Evolutionary conservation across 2,113 vertebrate species (phyloP).

Genomic region (Pangasianodon gigas): DNA sequence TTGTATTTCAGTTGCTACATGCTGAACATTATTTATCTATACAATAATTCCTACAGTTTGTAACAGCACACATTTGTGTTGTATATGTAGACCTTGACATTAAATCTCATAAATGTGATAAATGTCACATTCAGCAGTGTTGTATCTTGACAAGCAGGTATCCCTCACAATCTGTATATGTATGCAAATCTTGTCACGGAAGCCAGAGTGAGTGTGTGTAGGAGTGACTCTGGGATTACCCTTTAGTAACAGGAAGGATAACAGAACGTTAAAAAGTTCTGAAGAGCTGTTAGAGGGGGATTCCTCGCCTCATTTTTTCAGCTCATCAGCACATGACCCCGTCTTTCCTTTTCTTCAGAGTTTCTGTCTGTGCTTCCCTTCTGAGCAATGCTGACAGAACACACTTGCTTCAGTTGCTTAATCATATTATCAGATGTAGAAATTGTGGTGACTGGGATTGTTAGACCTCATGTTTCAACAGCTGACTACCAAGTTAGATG

Average conservation of each 20-base stretch:
- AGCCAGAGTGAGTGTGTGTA: neutral
- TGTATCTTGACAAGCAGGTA: neutral
- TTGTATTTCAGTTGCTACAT: slow-evolving; percentile 9
- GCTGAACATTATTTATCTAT: neutral
- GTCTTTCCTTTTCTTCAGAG: neutral
- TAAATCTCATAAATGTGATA: neutral
- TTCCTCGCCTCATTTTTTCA: neutral
- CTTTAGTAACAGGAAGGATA: slow-evolving; percentile 10
- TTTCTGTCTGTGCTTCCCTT: neutral
- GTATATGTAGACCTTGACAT: neutral
- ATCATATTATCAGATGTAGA: neutral
- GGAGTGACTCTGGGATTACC: neutral
- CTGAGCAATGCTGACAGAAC: neutral
- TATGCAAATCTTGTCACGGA: neutral
- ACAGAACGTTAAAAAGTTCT: neutral
- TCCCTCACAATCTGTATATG: neutral
- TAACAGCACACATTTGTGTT: neutral
- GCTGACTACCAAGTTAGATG: neutral
- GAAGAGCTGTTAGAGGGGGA: neutral
- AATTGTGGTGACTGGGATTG: neutral
- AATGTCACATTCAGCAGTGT: neutral
- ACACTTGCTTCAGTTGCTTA: neutral
- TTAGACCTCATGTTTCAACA: neutral
- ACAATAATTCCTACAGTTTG: neutral
- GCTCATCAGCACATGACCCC: neutral